Percentiles rank a stretch among this genome's conserved stretches.
These are phyloP conservation scores for Drosophila mimetica DNA, from an alignment of 2,888 invertebrate species.

Conservation along the genomic window DNA sequence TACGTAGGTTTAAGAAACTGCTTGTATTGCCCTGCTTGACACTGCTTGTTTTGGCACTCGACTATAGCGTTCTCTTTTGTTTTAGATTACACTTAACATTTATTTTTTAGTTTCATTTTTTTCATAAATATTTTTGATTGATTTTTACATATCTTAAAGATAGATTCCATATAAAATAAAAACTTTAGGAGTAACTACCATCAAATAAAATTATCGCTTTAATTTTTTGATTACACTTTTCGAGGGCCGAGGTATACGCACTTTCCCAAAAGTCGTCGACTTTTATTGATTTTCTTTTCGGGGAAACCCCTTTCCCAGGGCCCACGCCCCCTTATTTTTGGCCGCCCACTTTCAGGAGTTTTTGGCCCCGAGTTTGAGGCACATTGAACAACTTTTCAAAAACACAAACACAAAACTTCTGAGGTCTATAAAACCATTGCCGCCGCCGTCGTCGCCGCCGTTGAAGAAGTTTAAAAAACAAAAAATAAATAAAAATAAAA, in stretches of 20 bases:
- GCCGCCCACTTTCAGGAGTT: slow-evolving; percentile 19
- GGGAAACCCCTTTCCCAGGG: neutral
- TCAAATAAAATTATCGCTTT: neutral
- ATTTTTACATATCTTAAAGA: too few species aligned
- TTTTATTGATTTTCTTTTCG: slow-evolving; percentile 57
- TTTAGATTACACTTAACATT: too few species aligned
- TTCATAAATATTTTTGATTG: too few species aligned
- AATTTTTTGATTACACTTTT: neutral
- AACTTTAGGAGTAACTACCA: neutral
- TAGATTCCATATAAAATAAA: too few species aligned
- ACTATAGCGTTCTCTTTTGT: too few species aligned
- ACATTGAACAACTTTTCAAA: slow-evolving; percentile 60
- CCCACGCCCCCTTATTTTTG: slow-evolving; percentile 4
- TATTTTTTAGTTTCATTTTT: too few species aligned
- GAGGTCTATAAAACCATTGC: slow-evolving; percentile 67
- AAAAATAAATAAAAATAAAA: slow-evolving; percentile 36
- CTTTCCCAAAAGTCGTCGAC: slow-evolving; percentile 53
- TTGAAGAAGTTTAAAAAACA: slow-evolving; percentile 55
- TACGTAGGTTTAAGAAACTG: too few species aligned
- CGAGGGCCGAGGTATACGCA: slow-evolving; percentile 34
- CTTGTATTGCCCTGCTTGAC: too few species aligned
- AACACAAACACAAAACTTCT: slow-evolving; percentile 69
- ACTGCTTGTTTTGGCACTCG: too few species aligned
- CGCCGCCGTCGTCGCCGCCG: slow-evolving; percentile 39
- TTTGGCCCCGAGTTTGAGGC: slow-evolving; percentile 15